These are phyloP conservation scores for Ursus arctos DNA, from an alignment of 2,113 vertebrate genomes.

Conservation along the genomic window DNA sequence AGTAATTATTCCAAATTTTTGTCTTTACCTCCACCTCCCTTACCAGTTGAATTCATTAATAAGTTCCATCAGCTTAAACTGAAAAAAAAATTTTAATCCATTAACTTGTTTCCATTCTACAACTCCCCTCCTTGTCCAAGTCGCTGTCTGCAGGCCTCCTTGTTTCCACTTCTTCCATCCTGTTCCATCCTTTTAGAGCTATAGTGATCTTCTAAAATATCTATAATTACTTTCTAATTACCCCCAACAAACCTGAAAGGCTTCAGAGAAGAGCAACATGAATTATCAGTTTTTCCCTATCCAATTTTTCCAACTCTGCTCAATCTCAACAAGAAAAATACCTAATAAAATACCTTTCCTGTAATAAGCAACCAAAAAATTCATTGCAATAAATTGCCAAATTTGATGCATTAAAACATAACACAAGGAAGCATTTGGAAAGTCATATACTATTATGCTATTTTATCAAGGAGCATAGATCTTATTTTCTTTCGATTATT, in stretches of 20 bases:
- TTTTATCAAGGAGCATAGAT: neutral
- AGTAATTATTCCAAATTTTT: neutral
- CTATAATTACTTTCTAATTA: neutral
- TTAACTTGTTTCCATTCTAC: neutral
- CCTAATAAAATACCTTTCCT: neutral
- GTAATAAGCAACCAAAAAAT: neutral
- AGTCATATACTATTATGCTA: neutral
- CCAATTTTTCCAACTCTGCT: neutral
- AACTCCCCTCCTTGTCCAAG: neutral
- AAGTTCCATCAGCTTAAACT: neutral
- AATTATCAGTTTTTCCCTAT: neutral
- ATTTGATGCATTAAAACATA: neutral
- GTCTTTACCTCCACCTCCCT: neutral
- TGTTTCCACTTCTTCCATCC: neutral
- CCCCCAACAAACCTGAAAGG: neutral
- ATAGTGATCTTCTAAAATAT: neutral
- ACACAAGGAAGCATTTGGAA: neutral
- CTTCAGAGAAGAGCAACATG: neutral
- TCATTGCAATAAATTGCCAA: neutral
- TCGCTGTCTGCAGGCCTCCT: neutral
- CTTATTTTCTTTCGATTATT: neutral
- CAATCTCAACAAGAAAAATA: neutral
- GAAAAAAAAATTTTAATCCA: neutral
- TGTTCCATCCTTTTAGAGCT: neutral
- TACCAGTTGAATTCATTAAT: neutral